A percentile compares a stretch with the other conserved stretches of the same genome.
These are phyloP conservation scores for Tichodroma muraria DNA, from an alignment of 2,113 vertebrate species.

Conservation along the genomic window DNA sequence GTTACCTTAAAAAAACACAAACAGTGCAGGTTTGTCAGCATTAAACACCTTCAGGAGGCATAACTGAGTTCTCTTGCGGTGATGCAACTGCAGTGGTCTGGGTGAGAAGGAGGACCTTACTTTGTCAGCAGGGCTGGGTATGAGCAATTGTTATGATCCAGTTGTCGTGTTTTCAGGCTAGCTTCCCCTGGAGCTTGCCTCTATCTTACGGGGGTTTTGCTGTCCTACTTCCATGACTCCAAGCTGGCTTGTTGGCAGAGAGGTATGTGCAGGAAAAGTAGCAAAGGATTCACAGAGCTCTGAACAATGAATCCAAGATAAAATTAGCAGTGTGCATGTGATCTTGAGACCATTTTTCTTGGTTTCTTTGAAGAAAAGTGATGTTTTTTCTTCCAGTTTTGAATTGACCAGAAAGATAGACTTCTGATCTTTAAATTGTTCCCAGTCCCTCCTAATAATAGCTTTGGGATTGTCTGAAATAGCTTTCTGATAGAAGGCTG, in stretches of 20 bases:
- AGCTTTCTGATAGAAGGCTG: neutral
- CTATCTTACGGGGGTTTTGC: neutral
- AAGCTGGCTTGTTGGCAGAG: neutral
- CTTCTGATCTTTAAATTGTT: conserved; percentile 29
- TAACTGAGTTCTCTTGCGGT: neutral
- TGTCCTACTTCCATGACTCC: neutral
- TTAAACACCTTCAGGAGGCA: neutral
- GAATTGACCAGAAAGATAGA: neutral
- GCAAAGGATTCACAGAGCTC: neutral
- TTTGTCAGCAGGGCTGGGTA: neutral
- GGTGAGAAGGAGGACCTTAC: neutral
- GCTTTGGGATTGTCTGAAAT: conserved; percentile 10
- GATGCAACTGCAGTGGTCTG: neutral
- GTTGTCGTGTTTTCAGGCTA: neutral
- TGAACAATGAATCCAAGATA: neutral
- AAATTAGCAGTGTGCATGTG: neutral
- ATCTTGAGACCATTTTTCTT: neutral
- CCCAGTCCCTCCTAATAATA: neutral
- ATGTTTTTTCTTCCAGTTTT: neutral
- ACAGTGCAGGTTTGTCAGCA: neutral
- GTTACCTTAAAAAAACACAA: neutral
- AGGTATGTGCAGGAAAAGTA: neutral
- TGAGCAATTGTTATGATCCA: neutral
- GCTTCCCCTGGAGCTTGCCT: neutral
- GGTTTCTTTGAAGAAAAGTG: neutral